Evolutionary conservation across 2,888 invertebrate species (phyloP), one percentile per base, ranked within the genome.

Genomic region (Villa cingulata): DNA sequence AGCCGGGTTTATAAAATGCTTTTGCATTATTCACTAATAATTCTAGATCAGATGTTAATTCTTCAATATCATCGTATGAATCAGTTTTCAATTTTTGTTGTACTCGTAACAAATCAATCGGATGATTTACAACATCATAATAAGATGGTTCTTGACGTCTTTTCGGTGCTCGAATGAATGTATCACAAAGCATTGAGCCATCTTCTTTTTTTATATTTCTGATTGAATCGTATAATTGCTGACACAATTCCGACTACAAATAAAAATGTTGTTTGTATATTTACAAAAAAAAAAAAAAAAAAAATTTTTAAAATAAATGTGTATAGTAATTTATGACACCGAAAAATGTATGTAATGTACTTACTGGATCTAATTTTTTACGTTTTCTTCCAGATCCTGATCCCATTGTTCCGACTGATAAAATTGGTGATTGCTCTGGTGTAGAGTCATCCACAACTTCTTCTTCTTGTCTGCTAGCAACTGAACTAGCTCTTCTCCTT

Each of bases 41-140:
- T 61, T 92, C 88, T 56, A 98, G 80, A 65, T 98, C 97, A 10
- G 79, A 76, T 37, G 89, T 81, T 51, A 98, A 72, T 61, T 94
- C 91, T 29, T 94, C 92, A 56, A 96, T 77, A 63, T 92, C 91
- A 56, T 87, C 86, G 67, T 98, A 98, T 46, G 95, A 94, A 58
- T 97, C 96, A 0, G 90, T 94, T 76, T 94, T 95, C 12, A 97
- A 71, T 66, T 96, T 97, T 63, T 95, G 95, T 66, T 96, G 95
- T 4, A 98, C 91, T 71, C 78, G 59, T 9, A 95, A 70, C 61
- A 98, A 74, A 68, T 98, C 97, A 62, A 98, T 97, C 2, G 97
- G 97, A 63, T 89, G 89, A 9, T 81, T 78, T 2, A 98, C 91
- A 36, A 91, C 87, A 71, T 90, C 89, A 67, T 90, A 89, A 63